Evolutionary conservation across 23 tunicate species (phyloP).

Genomic region (Phallusia fumigata): DNA sequence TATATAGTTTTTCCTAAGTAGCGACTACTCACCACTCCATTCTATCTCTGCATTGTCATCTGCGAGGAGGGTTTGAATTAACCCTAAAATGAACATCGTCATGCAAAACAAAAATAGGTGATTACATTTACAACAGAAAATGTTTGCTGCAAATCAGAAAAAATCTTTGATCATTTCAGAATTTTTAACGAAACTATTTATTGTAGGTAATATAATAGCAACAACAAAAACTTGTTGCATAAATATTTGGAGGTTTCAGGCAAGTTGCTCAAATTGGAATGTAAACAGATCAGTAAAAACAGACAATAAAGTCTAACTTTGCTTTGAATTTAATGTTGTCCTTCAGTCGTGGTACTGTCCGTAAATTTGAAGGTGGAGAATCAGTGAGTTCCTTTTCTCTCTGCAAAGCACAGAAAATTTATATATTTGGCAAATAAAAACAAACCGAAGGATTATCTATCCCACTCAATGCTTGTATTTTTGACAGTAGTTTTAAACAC

Average conservation of each 20-base stretch:
- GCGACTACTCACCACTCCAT: background rate
- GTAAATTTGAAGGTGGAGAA: slow-evolving; percentile 31
- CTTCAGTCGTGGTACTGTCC: slow-evolving; percentile 43
- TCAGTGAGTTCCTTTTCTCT: slow-evolving; percentile 35
- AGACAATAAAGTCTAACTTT: slow-evolving; percentile 24
- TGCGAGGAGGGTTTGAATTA: background rate
- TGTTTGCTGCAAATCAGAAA: too few species aligned
- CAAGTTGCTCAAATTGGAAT: background rate
- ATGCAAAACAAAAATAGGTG: background rate
- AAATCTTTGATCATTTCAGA: too few species aligned
- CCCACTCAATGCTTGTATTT: too few species aligned
- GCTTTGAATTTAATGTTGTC: slow-evolving; percentile 56
- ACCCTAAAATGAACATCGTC: background rate
- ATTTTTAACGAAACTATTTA: too few species aligned
- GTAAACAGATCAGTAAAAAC: too few species aligned
- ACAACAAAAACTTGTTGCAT: too few species aligned
- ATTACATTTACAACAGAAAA: too few species aligned
- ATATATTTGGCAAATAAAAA: background rate
- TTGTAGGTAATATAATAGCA: too few species aligned
- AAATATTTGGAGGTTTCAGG: too few species aligned
- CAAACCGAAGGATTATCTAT: too few species aligned
- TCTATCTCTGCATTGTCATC: background rate
- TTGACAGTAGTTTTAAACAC: too few species aligned
- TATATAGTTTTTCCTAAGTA: too few species aligned
- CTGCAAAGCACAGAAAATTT: background rate